phyloP scores from a whole-genome alignment of 2,113 vertebrate species.

The Litocranius walleri region DNA sequence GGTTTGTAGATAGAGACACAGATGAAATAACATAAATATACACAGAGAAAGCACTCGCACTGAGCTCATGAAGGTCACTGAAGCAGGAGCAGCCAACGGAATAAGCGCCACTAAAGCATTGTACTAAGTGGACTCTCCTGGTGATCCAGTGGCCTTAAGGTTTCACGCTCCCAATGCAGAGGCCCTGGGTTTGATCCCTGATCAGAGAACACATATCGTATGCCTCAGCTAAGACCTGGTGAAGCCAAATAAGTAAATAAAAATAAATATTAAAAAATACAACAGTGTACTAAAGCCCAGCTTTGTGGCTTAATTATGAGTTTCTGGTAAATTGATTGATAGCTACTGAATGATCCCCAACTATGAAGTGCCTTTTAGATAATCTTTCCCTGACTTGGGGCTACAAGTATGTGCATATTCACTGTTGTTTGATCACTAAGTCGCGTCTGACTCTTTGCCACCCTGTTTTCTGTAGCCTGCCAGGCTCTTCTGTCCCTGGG shows the following conservation, averaged over 20 bases:
- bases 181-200: neutral
- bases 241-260: neutral
- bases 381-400: neutral
- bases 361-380: neutral
- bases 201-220: neutral
- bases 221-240: neutral
- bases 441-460: neutral
- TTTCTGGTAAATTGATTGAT: neutral
- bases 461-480: neutral
- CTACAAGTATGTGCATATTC: fast-evolving
- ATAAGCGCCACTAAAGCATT: neutral
- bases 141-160: neutral
- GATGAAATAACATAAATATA: neutral
- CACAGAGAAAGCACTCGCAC: neutral
- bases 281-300: neutral
- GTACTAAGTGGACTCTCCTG: neutral
- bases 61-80: no score
- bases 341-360: neutral
- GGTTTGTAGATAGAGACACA: neutral
- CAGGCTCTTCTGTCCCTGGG: neutral
- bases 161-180: neutral
- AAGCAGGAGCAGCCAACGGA: neutral
- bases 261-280: neutral
- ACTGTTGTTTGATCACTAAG: neutral
- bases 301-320: neutral